These are phyloP conservation scores for Planococcus citri DNA, from an alignment of 1,140 invertebrate genomes.

Conservation along the genomic window DNA sequence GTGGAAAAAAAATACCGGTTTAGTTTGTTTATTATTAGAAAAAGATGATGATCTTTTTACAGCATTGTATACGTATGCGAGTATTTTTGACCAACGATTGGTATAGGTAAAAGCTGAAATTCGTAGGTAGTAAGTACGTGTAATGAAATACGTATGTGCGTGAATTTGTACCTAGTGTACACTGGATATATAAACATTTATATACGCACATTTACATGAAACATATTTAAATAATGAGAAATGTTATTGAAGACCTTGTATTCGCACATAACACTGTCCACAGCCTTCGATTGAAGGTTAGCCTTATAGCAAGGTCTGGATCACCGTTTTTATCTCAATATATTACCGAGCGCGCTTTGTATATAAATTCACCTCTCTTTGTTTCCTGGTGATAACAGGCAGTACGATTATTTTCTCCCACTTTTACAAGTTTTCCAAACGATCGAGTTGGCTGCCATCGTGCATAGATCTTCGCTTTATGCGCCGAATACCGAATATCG, in stretches of 20 bases:
- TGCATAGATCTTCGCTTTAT: too few relatives aligned
- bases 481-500: too few relatives aligned
- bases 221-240: conserved; percentile 16
- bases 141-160: too few relatives aligned
- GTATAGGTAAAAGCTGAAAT: too few relatives aligned
- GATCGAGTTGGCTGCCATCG: neutral
- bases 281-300: conserved; percentile 19
- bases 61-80: too few relatives aligned
- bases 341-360: conserved; percentile 9
- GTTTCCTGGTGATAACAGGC: conserved; percentile 16
- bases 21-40: too few relatives aligned
- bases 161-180: too few relatives aligned
- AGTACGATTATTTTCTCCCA: neutral
- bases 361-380: neutral
- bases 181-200: neutral
- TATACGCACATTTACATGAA: conserved; percentile 9
- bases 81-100: too few relatives aligned
- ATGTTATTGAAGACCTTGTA: conserved; percentile 16
- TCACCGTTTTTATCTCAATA: conserved; percentile 18
- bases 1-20: too few relatives aligned
- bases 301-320: conserved; percentile 19
- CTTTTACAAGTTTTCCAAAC: neutral
- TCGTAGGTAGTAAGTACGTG: too few relatives aligned
- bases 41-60: too few relatives aligned
- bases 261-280: conserved; percentile 15